phyloP scores from a whole-genome alignment of 2,797 vertebrate genomes.

The Brachyrhaphis roseni region DNA sequence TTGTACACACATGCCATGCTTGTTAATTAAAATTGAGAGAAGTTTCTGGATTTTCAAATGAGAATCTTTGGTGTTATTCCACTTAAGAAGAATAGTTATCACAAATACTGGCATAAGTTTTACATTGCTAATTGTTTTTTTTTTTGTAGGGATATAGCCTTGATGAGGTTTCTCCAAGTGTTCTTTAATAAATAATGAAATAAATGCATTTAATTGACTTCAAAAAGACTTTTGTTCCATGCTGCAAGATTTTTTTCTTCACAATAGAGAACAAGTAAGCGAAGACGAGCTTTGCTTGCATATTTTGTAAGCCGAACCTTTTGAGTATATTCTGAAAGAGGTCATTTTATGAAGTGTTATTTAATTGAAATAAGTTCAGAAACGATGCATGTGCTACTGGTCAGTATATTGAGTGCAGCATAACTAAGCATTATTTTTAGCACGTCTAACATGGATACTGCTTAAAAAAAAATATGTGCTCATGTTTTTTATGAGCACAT shows the following conservation, averaged over 20 bases:
- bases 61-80: neutral
- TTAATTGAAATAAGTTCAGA: neutral
- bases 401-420: neutral
- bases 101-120: neutral
- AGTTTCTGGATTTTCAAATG: neutral
- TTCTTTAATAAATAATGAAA: neutral
- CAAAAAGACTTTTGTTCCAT: neutral
- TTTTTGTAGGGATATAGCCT: neutral
- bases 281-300: neutral
- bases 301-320: neutral
- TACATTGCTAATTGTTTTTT: neutral
- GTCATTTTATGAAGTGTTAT: neutral
- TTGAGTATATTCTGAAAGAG: neutral
- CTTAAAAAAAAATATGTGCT: neutral
- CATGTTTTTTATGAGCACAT: neutral
- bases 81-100: neutral
- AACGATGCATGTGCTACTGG: neutral
- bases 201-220: neutral
- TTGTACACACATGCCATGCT: neutral
- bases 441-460: neutral
- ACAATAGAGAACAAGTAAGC: neutral
- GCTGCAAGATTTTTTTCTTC: neutral
- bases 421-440: neutral
- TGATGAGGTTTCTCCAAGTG: neutral
- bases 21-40: neutral